Evolutionary conservation across 2,113 vertebrate genomes (phyloP).

Genomic region (Mormyrus lacerda): DNA sequence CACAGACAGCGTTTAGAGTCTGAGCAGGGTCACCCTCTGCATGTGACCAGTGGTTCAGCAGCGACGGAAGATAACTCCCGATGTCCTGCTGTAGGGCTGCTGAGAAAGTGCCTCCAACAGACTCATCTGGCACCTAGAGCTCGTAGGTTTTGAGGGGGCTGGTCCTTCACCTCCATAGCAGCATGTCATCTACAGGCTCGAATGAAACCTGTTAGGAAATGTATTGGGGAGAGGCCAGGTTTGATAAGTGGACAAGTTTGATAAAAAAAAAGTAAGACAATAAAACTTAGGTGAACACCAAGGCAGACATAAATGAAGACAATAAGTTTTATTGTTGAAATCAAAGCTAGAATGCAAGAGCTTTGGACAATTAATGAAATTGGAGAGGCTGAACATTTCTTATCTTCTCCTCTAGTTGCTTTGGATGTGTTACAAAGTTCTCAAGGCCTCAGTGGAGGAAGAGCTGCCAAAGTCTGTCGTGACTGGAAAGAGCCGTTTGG

Average conservation of each 20-base stretch:
- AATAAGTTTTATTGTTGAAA: neutral
- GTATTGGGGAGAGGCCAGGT: neutral
- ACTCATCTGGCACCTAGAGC: neutral
- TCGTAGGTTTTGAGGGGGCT: neutral
- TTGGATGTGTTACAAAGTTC: conserved; percentile 9
- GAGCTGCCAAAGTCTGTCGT: neutral
- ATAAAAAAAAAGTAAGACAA: neutral
- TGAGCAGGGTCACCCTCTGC: neutral
- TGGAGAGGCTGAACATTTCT: neutral
- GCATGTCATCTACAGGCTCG: neutral
- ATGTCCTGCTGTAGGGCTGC: neutral
- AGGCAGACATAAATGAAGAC: neutral
- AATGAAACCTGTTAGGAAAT: conserved; percentile 1
- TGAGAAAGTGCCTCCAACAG: neutral
- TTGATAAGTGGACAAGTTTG: neutral
- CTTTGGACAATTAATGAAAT: neutral
- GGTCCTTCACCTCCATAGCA: neutral
- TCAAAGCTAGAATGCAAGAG: neutral
- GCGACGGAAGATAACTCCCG: neutral
- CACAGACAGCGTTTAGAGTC: neutral
- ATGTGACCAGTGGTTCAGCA: neutral
- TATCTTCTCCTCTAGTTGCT: neutral
- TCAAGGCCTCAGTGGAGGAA: neutral
- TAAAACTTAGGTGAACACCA: neutral
- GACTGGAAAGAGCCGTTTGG: neutral